Conservation (phyloP, 2,797 vertebrate species). For the Odontamblyopus lacepedii region DNA sequence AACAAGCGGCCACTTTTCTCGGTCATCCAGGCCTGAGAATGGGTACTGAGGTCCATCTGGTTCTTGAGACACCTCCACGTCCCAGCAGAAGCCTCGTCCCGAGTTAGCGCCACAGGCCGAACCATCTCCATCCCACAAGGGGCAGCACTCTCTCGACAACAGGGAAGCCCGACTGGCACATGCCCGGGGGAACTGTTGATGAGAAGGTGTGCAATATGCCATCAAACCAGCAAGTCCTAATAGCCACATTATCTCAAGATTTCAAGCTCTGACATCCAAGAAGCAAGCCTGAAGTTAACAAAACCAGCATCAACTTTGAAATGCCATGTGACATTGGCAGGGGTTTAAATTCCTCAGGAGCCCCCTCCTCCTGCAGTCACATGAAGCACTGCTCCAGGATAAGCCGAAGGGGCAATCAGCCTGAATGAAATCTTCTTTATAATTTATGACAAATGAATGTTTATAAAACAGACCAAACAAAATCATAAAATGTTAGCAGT, state of each 20-base stretch:
- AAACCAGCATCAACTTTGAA: not conserved
- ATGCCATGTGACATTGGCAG: constrained; percentile 26
- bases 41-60: constrained; percentile 87
- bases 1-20: constrained; percentile 90
- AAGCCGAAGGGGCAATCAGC: constrained; percentile 9
- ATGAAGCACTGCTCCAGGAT: constrained; percentile 55
- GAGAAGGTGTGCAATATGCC: constrained; percentile 22
- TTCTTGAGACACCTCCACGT: constrained; percentile 76
- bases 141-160: constrained; percentile 87
- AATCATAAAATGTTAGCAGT: not conserved
- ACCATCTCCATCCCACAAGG: constrained; percentile 83
- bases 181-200: constrained; percentile 85
- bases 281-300: not conserved
- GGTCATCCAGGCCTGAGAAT: constrained; percentile 88
- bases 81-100: constrained; percentile 83
- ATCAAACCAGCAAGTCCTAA: constrained; percentile 62
- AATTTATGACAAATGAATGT: not conserved
- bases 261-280: not conserved
- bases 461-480: not conserved
- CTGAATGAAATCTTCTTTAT: not conserved
- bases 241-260: constrained; percentile 45
- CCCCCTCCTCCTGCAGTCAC: constrained; percentile 54
- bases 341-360: constrained; percentile 25
- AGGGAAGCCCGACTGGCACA: constrained; percentile 80
- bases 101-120: constrained; percentile 87